Percentiles rank a stretch among this genome's conserved stretches.
phyloP scores from a whole-genome alignment of 2,888 invertebrate species.

The Mystacides longicornis region DNA sequence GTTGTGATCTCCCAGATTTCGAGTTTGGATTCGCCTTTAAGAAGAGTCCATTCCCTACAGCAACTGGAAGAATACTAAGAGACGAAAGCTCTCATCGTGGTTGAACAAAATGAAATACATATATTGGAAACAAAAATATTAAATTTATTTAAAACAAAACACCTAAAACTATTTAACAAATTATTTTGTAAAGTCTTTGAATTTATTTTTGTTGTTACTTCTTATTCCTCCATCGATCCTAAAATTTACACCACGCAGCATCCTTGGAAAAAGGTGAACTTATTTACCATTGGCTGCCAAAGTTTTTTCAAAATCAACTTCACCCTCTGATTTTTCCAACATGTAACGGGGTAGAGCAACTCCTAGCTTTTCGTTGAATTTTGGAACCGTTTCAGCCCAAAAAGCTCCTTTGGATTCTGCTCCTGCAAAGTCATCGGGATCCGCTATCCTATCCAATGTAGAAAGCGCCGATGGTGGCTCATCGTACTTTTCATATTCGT shows the following conservation, averaged over 20 bases:
- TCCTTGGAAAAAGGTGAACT: neutral
- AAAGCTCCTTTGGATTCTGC: constrained; percentile 53
- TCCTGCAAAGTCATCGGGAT: constrained; percentile 47
- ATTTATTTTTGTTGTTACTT: neutral
- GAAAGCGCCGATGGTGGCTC: constrained; percentile 9
- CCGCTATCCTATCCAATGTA: constrained; percentile 34
- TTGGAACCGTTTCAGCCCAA: constrained; percentile 59
- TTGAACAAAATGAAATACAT: no score
- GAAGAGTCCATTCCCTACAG: constrained; percentile 24
- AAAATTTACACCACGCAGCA: constrained; percentile 11
- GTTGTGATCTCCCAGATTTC: constrained; percentile 26
- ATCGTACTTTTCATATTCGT: constrained; percentile 33
- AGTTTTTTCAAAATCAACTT: constrained; percentile 56
- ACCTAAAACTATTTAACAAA: neutral
- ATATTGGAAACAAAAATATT: neutral
- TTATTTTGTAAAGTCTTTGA: neutral
- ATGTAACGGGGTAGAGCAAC: constrained; percentile 61
- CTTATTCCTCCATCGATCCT: neutral
- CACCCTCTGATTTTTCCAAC: constrained; percentile 60
- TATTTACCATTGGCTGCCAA: constrained; percentile 4
- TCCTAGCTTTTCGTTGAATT: constrained; percentile 56
- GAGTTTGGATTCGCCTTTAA: constrained; percentile 25
- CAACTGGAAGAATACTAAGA: constrained; percentile 23
- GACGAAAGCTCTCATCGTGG: constrained; percentile 19
- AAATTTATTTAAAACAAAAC: neutral